These are phyloP conservation scores for Sarcophaga variegata DNA, from an alignment of 2,888 invertebrate genomes.

Conservation along the genomic window DNA sequence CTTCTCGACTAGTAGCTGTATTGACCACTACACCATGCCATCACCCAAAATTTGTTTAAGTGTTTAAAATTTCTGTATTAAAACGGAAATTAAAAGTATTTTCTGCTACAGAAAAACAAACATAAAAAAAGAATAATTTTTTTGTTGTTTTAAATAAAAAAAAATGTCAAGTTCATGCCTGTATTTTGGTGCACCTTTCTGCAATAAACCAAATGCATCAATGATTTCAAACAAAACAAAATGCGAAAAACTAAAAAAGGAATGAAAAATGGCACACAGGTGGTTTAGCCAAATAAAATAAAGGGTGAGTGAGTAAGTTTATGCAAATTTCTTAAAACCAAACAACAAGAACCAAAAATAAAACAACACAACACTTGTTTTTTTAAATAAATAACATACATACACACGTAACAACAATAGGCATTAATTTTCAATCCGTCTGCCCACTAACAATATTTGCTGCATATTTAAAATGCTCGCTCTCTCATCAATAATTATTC, in stretches of 20 bases:
- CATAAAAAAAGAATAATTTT: background rate
- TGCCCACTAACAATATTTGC: too few relatives aligned
- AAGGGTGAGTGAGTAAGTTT: background rate
- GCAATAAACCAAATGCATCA: slow-evolving; percentile 23
- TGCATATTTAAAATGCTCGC: background rate
- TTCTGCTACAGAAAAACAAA: background rate
- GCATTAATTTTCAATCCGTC: too few relatives aligned
- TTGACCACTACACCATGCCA: too few relatives aligned
- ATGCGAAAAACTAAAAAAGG: background rate
- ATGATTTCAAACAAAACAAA: slow-evolving; percentile 15
- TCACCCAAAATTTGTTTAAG: background rate
- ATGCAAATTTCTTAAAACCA: background rate
- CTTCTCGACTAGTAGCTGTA: too few relatives aligned
- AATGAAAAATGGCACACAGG: slow-evolving; percentile 1
- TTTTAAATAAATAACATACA: background rate
- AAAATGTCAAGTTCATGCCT: slow-evolving; percentile 40
- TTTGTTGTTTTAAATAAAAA: slow-evolving; percentile 24
- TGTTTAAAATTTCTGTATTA: background rate
- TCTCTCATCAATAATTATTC: background rate
- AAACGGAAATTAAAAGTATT: slow-evolving; percentile 5
- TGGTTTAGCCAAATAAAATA: slow-evolving; percentile 2
- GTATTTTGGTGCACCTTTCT: background rate
- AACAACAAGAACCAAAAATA: background rate
- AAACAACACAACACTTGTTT: background rate
- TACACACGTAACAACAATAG: too few relatives aligned